Percentiles rank a stretch among this genome's conserved stretches.
phyloP scores from a whole-genome alignment of 2,113 vertebrate genomes.

The Dipodomys stephensi region DNA sequence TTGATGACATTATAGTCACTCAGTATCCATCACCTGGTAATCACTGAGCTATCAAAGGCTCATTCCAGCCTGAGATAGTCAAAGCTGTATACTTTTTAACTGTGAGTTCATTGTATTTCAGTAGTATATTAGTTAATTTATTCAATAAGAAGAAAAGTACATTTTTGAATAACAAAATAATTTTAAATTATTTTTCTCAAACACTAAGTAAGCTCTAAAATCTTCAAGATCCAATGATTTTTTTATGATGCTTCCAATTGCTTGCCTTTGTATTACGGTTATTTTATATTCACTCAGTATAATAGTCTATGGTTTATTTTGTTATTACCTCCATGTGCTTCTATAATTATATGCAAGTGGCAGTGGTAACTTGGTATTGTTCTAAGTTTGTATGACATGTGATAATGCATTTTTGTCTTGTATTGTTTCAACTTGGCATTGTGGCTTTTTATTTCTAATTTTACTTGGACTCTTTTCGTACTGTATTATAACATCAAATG shows the following conservation, averaged over 20 bases:
- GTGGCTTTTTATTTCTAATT: slow-evolving; percentile 42
- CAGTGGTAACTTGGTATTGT: neutral
- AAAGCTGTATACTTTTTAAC: neutral
- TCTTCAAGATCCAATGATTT: slow-evolving; percentile 36
- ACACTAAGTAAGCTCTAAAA: neutral
- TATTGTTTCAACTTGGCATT: slow-evolving; percentile 1
- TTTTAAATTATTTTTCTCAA: slow-evolving; percentile 42
- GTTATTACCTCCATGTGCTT: neutral
- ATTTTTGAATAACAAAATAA: slow-evolving; percentile 55
- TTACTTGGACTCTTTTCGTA: slow-evolving; percentile 40
- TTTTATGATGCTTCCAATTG: neutral
- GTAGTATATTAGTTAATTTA: slow-evolving; percentile 9
- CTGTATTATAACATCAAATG: slow-evolving; percentile 26
- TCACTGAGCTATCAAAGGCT: neutral
- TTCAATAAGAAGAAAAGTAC: neutral
- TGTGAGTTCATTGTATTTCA: slow-evolving; percentile 21
- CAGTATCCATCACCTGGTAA: neutral
- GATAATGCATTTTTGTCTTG: slow-evolving; percentile 26
- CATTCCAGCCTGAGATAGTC: neutral
- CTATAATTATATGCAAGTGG: slow-evolving; percentile 6
- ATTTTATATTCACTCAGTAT: neutral
- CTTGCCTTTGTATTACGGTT: neutral
- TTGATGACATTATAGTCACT: neutral
- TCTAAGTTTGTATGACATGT: slow-evolving; percentile 15
- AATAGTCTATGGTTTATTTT: slow-evolving; percentile 4